Percentiles rank a stretch among this genome's conserved stretches.
phyloP scores from a whole-genome alignment of 2,113 vertebrate genomes.

The Megalops atlanticus region DNA sequence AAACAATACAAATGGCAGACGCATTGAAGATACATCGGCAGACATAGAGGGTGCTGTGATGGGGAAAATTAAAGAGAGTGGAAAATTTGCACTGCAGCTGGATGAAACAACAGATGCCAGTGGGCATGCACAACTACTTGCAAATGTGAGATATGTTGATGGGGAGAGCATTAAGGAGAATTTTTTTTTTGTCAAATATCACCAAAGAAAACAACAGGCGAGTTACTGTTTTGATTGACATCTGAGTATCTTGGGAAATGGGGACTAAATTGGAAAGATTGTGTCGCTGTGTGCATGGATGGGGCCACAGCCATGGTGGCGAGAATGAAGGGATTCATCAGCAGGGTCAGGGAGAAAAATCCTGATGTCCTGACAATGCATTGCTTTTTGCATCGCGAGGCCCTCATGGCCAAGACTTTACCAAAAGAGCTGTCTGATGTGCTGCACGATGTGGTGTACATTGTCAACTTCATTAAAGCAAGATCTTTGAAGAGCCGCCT shows the following conservation, averaged over 20 bases:
- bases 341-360: not conserved
- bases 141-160: not conserved
- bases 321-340: no score
- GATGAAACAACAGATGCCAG: slow-evolving; percentile 24
- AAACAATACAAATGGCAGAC: no score
- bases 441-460: not conserved
- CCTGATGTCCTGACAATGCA: not conserved
- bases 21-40: not conserved
- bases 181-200: slow-evolving; percentile 6
- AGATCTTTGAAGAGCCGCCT: no score
- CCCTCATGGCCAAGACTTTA: not conserved
- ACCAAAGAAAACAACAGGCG: not conserved
- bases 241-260: not conserved
- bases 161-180: not conserved
- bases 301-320: no score
- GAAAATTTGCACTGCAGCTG: slow-evolving; percentile 11
- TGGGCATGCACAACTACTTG: slow-evolving; percentile 23
- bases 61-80: not conserved
- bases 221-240: not conserved
- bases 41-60: slow-evolving; percentile 4
- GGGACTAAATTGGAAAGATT: not conserved
- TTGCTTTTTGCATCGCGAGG: not conserved
- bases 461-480: no score
- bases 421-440: not conserved
- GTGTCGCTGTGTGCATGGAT: not conserved